phyloP scores from a whole-genome alignment of 1,140 invertebrate species.

The Vollenhovia emeryi region DNA sequence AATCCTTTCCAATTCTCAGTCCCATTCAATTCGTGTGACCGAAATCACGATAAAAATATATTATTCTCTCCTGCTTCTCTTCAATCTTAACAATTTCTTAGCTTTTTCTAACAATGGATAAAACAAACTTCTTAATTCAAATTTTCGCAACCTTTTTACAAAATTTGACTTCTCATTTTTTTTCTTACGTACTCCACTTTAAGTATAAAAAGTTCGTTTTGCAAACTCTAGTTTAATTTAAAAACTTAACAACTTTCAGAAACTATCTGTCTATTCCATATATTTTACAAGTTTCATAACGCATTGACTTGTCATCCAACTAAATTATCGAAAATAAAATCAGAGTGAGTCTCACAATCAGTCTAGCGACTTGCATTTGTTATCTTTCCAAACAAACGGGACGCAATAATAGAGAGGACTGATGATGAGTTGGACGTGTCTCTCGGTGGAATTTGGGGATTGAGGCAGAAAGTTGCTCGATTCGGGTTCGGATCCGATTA shows the following conservation, averaged over 20 bases:
- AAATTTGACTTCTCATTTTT: neutral
- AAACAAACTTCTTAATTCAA: neutral
- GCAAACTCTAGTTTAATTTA: neutral
- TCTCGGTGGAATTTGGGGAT: constrained; percentile 12
- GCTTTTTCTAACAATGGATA: neutral
- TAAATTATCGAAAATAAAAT: neutral
- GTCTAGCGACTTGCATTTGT: neutral
- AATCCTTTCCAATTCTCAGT: neutral
- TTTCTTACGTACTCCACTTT: neutral
- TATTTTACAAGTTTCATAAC: neutral
- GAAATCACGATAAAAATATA: neutral
- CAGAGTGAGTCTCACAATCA: neutral
- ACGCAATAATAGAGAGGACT: neutral
- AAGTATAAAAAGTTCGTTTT: neutral
- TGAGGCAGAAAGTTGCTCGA: neutral
- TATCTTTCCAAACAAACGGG: neutral
- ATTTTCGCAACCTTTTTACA: neutral
- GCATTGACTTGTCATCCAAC: neutral
- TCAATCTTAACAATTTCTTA: neutral
- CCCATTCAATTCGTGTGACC: neutral
- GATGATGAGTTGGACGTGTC: neutral
- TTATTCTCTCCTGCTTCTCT: neutral
- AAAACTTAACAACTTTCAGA: neutral
- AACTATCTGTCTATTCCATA: neutral
- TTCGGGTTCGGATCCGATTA: constrained; percentile 33